Evolutionary conservation across 2,888 invertebrate genomes (phyloP).

Genomic region (Unio pictorum): DNA sequence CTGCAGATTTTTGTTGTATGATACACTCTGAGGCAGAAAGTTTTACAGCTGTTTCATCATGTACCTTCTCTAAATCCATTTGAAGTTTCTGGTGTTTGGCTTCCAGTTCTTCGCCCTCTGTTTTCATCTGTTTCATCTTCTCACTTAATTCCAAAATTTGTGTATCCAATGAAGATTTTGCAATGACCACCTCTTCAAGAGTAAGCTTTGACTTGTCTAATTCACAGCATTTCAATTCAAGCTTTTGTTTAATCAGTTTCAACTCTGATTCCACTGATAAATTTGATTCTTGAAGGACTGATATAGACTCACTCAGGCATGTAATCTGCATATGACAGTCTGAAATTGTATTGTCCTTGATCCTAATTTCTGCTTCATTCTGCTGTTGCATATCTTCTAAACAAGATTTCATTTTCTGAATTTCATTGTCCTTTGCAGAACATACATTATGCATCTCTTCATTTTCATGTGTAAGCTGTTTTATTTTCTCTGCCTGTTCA

Average conservation of each 20-base stretch:
- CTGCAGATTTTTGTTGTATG: too few relatives aligned
- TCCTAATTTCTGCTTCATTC: background rate
- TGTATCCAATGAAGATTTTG: background rate
- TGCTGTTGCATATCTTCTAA: background rate
- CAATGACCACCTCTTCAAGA: background rate
- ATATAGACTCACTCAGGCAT: background rate
- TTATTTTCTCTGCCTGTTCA: background rate
- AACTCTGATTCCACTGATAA: background rate
- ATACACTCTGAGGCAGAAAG: too few relatives aligned
- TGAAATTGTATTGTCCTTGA: too few relatives aligned
- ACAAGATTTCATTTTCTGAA: background rate
- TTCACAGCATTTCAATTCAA: background rate
- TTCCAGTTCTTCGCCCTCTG: slow-evolving; percentile 17
- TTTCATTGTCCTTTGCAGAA: slow-evolving; percentile 1
- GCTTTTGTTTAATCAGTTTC: background rate
- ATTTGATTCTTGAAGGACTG: background rate
- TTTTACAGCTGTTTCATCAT: slow-evolving; percentile 14
- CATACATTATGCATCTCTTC: slow-evolving; percentile 2
- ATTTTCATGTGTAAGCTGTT: background rate
- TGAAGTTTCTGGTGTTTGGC: slow-evolving; percentile 18
- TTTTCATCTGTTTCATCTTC: slow-evolving; percentile 2
- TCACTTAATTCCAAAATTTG: background rate
- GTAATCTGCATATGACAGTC: background rate
- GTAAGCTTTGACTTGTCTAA: background rate
- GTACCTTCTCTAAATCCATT: slow-evolving; percentile 11